A percentile compares a stretch with the other conserved stretches of the same genome.
phyloP scores from a whole-genome alignment of 2,113 vertebrate genomes.

The Balaeniceps rex region DNA sequence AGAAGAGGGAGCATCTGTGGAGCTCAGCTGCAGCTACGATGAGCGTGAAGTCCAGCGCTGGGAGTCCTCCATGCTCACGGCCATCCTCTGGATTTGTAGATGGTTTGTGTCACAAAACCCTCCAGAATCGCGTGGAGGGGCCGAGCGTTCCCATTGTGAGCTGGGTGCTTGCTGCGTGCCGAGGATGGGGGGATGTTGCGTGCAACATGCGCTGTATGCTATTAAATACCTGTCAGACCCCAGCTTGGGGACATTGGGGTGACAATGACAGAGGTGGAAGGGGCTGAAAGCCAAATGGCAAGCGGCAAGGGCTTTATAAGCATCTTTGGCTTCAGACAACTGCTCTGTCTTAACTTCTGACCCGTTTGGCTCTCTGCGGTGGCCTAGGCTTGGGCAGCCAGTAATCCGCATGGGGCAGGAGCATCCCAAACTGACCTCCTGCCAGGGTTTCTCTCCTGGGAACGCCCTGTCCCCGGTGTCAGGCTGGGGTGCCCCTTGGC shows the following conservation, averaged over 20 bases:
- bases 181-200: neutral
- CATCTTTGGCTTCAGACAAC: neutral
- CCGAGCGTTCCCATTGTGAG: fast-evolving
- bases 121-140: neutral
- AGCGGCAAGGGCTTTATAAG: neutral
- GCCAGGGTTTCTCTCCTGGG: neutral
- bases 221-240: neutral
- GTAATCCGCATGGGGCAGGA: neutral
- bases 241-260: neutral
- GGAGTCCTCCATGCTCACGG: neutral
- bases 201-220: fast-evolving
- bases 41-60: neutral
- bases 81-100: neutral
- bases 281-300: neutral
- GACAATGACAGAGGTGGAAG: neutral
- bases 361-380: fast-evolving
- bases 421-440: neutral
- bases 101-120: neutral
- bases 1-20: neutral
- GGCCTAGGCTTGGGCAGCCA: neutral
- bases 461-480: neutral
- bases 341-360: neutral
- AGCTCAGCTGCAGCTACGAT: fast-evolving
- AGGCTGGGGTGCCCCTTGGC: neutral
- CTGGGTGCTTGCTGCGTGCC: fast-evolving